Evolutionary conservation across 2,113 vertebrate genomes (phyloP).

Genomic region (Oreochromis niloticus): DNA sequence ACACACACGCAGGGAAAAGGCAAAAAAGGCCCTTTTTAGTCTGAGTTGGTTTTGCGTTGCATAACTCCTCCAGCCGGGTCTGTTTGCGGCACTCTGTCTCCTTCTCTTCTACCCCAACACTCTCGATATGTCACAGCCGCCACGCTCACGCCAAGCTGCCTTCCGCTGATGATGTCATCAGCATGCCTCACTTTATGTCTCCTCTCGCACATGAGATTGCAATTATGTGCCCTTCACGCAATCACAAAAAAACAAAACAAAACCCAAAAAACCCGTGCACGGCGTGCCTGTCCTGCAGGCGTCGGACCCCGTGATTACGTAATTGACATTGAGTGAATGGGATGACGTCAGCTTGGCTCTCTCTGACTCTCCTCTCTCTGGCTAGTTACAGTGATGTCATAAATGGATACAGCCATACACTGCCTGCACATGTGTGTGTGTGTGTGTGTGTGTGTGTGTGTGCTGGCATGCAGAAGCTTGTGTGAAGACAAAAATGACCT

Average conservation of each 20-base stretch:
- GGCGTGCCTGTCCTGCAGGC: constrained; percentile 39
- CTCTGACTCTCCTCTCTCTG: constrained; percentile 48
- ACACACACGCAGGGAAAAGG: background rate
- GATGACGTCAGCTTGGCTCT: constrained; percentile 60
- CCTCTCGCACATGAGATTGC: constrained; percentile 55
- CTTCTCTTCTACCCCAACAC: constrained; percentile 31
- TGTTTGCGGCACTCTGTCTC: constrained; percentile 10
- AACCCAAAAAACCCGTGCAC: background rate
- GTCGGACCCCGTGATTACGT: constrained; percentile 51
- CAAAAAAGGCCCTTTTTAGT: background rate
- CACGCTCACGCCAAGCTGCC: constrained; percentile 12
- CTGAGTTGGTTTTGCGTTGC: constrained; percentile 44
- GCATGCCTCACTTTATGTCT: constrained; percentile 23
- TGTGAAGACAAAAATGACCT: constrained; percentile 39
- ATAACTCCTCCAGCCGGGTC: constrained; percentile 43
- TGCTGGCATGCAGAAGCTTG: background rate
- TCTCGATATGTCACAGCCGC: constrained; percentile 22
- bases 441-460: background rate
- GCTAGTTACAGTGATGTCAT: constrained; percentile 66
- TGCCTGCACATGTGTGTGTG: background rate
- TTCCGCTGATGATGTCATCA: constrained; percentile 57
- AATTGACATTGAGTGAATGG: constrained; percentile 67
- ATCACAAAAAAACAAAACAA: background rate
- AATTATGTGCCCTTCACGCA: constrained; percentile 39
- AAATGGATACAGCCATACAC: constrained; percentile 43